phyloP scores from a whole-genome alignment of 35 echinoderm and acorn worm genomes.

The Heliocidaris erythrogramma region DNA sequence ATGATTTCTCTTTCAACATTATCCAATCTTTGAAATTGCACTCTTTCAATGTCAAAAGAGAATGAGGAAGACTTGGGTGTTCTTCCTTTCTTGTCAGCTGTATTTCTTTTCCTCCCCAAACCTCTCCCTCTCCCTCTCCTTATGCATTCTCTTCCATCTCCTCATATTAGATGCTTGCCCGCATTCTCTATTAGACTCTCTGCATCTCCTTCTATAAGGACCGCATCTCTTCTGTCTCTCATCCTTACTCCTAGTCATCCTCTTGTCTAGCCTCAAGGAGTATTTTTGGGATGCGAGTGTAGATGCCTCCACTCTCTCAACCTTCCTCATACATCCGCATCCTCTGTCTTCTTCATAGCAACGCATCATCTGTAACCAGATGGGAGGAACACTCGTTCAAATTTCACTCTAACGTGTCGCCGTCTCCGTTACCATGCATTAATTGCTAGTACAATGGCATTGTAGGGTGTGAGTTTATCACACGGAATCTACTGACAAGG shows the following conservation, averaged over 20 bases:
- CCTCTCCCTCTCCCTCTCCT: background rate
- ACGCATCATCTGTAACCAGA: background rate
- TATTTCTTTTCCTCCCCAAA: too few relatives aligned
- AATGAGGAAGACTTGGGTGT: background rate
- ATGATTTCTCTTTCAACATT: too few relatives aligned
- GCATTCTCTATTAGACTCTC: background rate
- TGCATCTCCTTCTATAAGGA: background rate
- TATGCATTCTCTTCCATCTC: background rate
- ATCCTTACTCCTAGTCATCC: background rate
- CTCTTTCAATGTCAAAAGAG: too few relatives aligned
- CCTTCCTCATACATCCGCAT: slow-evolving; percentile 1
- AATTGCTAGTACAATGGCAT: background rate
- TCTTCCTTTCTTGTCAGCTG: background rate
- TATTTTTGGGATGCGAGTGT: background rate
- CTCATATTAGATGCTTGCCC: background rate
- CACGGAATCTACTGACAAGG: background rate
- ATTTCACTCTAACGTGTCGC: background rate
- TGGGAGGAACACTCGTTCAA: slow-evolving; percentile 7
- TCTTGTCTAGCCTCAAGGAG: background rate
- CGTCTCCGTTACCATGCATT: slow-evolving; percentile 9
- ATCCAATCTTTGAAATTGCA: too few relatives aligned
- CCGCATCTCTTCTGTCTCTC: background rate
- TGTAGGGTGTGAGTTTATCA: background rate
- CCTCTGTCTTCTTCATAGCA: background rate
- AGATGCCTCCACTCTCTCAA: slow-evolving; percentile 2